phyloP scores from a whole-genome alignment of 2,113 vertebrate genomes.

The Syrrhaptes paradoxus region DNA sequence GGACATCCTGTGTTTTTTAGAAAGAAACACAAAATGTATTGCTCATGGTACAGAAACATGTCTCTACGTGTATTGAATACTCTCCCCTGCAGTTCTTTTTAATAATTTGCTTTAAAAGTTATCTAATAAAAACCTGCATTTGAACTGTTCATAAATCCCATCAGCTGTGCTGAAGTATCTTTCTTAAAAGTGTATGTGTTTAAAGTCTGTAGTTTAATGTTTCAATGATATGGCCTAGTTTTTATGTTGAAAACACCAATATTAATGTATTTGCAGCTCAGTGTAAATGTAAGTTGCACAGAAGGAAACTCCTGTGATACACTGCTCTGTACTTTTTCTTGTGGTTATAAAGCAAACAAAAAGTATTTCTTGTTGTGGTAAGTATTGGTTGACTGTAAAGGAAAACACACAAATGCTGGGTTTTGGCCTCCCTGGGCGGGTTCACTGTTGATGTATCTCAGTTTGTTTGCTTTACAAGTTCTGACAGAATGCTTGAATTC shows the following conservation, averaged over 20 bases:
- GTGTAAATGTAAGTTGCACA: neutral
- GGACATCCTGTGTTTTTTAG: neutral
- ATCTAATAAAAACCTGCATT: neutral
- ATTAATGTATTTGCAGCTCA: slow-evolving; percentile 1
- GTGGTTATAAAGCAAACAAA: neutral
- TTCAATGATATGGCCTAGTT: neutral
- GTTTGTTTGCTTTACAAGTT: slow-evolving; percentile 1
- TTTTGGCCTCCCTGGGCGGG: neutral
- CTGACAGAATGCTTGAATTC: neutral
- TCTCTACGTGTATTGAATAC: neutral
- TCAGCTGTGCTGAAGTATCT: neutral
- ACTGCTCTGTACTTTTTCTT: neutral
- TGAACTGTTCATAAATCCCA: neutral
- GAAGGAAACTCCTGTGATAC: neutral
- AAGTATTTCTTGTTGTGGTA: neutral
- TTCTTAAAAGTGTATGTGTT: neutral
- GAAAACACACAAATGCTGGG: neutral
- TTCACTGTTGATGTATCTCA: neutral
- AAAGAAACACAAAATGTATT: neutral
- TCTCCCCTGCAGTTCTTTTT: neutral
- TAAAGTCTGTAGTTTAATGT: neutral
- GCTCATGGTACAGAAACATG: neutral
- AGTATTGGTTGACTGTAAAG: neutral
- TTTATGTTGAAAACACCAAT: neutral
- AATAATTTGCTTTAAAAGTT: neutral